A percentile compares a stretch with the other conserved stretches of the same genome.
phyloP scores from a whole-genome alignment of 2,797 vertebrate species.

The Melopsittacus undulatus region DNA sequence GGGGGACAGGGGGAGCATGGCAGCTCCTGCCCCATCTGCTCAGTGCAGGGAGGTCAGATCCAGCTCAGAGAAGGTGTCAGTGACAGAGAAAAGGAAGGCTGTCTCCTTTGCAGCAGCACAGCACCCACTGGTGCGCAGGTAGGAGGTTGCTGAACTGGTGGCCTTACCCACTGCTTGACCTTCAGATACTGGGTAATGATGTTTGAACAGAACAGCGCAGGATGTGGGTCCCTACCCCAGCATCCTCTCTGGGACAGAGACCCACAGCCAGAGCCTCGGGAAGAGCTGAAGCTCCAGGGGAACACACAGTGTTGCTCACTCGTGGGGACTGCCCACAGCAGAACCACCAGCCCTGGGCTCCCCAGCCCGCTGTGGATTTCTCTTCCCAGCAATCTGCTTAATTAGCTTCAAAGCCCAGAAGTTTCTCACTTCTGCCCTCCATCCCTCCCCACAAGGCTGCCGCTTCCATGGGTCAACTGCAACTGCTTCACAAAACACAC shows the following conservation, averaged over 20 bases:
- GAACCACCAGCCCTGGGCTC: not conserved
- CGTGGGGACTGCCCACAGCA: not conserved
- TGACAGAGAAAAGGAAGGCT: not conserved
- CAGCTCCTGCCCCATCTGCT: not conserved
- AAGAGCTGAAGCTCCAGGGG: not conserved
- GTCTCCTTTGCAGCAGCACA: accelerated
- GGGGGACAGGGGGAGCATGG: accelerated
- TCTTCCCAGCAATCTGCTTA: not conserved
- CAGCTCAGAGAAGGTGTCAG: not conserved
- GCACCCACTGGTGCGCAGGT: accelerated
- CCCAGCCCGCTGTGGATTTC: not conserved
- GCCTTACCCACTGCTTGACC: not conserved
- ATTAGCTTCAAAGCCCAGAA: not conserved
- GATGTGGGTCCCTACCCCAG: accelerated
- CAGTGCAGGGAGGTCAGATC: accelerated
- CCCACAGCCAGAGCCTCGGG: not conserved
- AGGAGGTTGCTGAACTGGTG: not conserved
- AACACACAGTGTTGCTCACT: not conserved
- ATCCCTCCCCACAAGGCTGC: not conserved
- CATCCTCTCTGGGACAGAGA: not conserved
- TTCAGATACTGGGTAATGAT: not conserved
- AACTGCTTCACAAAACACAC: accelerated
- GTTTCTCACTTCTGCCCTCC: not conserved
- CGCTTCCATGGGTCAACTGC: not conserved
- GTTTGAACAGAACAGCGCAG: accelerated